Percentiles rank a stretch among this genome's conserved stretches.
phyloP scores from a whole-genome alignment of 2,113 vertebrate genomes.

The Rutilus rutilus region DNA sequence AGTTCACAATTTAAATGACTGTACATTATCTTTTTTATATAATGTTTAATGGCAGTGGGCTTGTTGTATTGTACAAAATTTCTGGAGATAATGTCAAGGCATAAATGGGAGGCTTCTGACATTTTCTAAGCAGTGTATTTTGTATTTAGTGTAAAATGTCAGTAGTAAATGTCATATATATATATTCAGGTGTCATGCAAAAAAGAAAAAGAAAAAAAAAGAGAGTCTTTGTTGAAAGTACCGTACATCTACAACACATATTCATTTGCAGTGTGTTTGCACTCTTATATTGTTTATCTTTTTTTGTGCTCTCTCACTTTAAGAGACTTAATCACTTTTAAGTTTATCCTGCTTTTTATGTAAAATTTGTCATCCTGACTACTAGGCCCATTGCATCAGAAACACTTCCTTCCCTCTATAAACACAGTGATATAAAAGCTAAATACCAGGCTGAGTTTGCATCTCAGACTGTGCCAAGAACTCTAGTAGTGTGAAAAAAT shows the following conservation, averaged over 20 bases:
- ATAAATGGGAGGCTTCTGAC: too few species aligned
- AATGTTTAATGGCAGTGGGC: background rate
- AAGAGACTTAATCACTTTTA: background rate
- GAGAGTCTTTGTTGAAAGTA: background rate
- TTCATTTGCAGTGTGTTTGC: background rate
- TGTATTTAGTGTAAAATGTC: too few species aligned
- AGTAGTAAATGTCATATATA: too few species aligned
- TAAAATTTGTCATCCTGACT: background rate
- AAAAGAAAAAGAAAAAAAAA: background rate
- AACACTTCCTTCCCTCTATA: background rate
- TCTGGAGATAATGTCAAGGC: too few species aligned
- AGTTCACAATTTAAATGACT: background rate
- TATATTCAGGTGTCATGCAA: background rate
- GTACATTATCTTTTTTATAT: background rate
- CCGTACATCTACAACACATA: background rate
- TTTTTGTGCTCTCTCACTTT: background rate
- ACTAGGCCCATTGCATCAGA: background rate
- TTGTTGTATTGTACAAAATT: too few species aligned
- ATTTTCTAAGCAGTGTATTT: too few species aligned
- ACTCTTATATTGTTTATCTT: background rate
- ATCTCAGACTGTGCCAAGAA: background rate
- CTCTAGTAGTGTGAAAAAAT: background rate
- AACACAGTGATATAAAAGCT: background rate
- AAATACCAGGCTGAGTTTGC: background rate
- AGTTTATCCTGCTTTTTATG: background rate